Evolutionary conservation across 2,113 vertebrate genomes (phyloP), one percentile per base, ranked within the genome.

Genomic region (Malurus melanocephalus): DNA sequence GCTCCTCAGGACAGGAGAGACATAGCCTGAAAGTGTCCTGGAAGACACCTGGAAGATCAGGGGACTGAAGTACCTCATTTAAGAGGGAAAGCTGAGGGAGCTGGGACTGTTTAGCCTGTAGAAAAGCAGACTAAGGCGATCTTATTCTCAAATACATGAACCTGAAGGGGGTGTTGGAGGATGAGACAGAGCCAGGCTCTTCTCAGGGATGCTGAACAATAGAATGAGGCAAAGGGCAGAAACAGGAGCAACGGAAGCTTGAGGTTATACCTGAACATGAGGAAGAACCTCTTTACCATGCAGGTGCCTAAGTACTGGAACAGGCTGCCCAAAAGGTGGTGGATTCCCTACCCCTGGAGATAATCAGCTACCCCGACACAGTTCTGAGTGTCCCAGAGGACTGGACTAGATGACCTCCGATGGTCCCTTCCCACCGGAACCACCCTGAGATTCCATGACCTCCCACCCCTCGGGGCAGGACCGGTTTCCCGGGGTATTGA

Each of bases 81-180:
- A 22, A 7, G 22, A 68, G 30, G 40, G 24, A 67, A 67, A 46
- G 53, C 46, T 46, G 46, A 33, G 24, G 53, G 16, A 40, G 16
- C 30, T 18, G 46, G 14, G 19, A 33, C 77, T 67, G 14, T 53
- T 48, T 11, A 74, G 30, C 60, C 53, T 30, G 11, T 30, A 67
- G 46, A 60, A 59, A n/a, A 42, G 40, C 61, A 23, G 33, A 42
- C 11, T 42, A 40, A 73, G 26, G 26, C 18, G 24, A 6, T 53
- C n/a, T 18, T 51, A 57, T 2, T 30, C 42, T 42, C 59, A 74
- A 65, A 56, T 18, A 22, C 14, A 11, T 26, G 4, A 2, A 43
- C 46, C 16, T 46, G 61, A 42, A 48, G 10, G 24, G 10, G 2
- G 0, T 17, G 40, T 8, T 16, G 52, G 59, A 0, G 0, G 24